phyloP scores from a whole-genome alignment of 2,113 vertebrate species.

The Puma concolor region DNA sequence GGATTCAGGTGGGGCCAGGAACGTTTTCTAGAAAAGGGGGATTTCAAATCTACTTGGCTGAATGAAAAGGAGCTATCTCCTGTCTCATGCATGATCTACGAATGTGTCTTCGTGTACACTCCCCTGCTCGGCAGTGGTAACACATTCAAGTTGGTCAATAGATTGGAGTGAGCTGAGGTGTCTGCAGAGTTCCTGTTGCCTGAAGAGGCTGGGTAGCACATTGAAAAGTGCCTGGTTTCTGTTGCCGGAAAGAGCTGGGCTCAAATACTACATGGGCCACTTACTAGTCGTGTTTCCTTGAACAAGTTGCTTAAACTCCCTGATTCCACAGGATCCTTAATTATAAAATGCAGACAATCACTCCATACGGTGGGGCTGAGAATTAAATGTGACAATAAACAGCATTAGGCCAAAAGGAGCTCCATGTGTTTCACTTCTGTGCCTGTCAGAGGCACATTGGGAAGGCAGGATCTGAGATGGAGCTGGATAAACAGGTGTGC shows the following conservation, averaged over 20 bases:
- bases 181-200: background rate
- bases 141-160: background rate
- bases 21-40: background rate
- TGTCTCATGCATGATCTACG: background rate
- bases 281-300: background rate
- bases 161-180: background rate
- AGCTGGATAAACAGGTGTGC: background rate
- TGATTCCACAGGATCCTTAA: background rate
- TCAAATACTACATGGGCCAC: background rate
- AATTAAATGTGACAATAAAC: background rate
- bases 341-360: background rate
- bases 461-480: background rate
- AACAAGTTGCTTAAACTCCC: background rate
- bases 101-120: rapidly evolving
- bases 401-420: background rate
- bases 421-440: background rate
- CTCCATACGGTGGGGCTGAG: background rate
- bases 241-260: background rate
- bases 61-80: background rate
- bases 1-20: background rate
- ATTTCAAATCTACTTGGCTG: background rate
- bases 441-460: background rate
- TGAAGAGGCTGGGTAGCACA: rapidly evolving
- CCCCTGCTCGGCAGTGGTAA: background rate
- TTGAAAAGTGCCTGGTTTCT: background rate